These are phyloP conservation scores for Heterotilapia buettikoferi DNA, from an alignment of 2,113 vertebrate genomes.

Conservation along the genomic window DNA sequence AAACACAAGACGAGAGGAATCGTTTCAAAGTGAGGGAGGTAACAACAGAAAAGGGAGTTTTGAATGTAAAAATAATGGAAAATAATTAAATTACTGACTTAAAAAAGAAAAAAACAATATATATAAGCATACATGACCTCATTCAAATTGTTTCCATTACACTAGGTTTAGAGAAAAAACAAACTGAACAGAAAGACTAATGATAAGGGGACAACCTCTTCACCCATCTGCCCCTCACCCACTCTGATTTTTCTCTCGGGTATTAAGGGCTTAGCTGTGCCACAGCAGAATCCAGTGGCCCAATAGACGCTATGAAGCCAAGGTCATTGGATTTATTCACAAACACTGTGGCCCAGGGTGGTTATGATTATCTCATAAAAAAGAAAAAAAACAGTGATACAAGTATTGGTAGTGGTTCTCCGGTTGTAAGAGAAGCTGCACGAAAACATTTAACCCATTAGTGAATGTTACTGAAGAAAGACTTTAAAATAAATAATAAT, in stretches of 20 bases:
- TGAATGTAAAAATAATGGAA: neutral
- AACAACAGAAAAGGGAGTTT: neutral
- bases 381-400: neutral
- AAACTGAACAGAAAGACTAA: neutral
- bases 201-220: neutral
- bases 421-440: neutral
- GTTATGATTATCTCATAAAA: neutral
- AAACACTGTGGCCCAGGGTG: neutral
- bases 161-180: neutral
- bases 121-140: neutral
- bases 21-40: neutral
- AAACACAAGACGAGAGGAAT: neutral
- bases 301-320: conserved; percentile 19
- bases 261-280: conserved; percentile 53
- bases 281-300: conserved; percentile 4
- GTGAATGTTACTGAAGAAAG: neutral
- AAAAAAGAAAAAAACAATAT: neutral
- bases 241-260: conserved; percentile 15
- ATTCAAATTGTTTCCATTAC: neutral
- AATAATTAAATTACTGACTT: neutral
- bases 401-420: neutral
- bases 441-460: neutral
- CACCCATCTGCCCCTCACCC: neutral
- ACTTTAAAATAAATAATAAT: neutral
- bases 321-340: conserved; percentile 43